Conservation (phyloP, 2,113 vertebrate species). For the Solea solea region DNA sequence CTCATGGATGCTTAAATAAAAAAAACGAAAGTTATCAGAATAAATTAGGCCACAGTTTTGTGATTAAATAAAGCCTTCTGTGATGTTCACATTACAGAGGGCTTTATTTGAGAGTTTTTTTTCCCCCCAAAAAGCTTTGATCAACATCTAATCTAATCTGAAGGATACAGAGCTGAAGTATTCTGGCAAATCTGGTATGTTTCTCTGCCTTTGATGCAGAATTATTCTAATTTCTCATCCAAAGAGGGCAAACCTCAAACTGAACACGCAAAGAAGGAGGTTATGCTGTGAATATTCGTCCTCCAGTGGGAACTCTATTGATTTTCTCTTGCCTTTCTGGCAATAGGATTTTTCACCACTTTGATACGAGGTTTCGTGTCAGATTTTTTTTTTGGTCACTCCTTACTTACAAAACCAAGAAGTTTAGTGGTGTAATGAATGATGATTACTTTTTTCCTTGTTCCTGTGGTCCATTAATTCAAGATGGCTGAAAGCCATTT, state of each 20-base stretch:
- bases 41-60: slow-evolving; percentile 61
- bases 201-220: slow-evolving; percentile 62
- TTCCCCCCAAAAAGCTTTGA: slow-evolving; percentile 72
- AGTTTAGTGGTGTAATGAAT: slow-evolving; percentile 20
- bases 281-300: slow-evolving; percentile 49
- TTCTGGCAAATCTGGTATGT: slow-evolving; percentile 60
- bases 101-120: slow-evolving; percentile 31
- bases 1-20: slow-evolving; percentile 63
- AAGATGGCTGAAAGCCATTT: neutral
- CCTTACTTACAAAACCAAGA: slow-evolving; percentile 21
- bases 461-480: slow-evolving; percentile 6
- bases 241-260: slow-evolving; percentile 67
- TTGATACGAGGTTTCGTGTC: slow-evolving; percentile 18
- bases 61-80: slow-evolving; percentile 64
- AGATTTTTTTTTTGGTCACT: slow-evolving; percentile 18
- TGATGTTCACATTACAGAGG: slow-evolving; percentile 59
- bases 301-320: slow-evolving; percentile 55
- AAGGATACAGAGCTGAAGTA: slow-evolving; percentile 59
- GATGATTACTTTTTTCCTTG: slow-evolving; percentile 2
- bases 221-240: slow-evolving; percentile 63
- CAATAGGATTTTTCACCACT: slow-evolving; percentile 45
- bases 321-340: slow-evolving; percentile 53
- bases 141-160: slow-evolving; percentile 72
- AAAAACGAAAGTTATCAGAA: slow-evolving; percentile 58
- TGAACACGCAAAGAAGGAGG: slow-evolving; percentile 54